Conservation (phyloP, 2,113 vertebrate genomes). For the Siphamia tubifer region DNA sequence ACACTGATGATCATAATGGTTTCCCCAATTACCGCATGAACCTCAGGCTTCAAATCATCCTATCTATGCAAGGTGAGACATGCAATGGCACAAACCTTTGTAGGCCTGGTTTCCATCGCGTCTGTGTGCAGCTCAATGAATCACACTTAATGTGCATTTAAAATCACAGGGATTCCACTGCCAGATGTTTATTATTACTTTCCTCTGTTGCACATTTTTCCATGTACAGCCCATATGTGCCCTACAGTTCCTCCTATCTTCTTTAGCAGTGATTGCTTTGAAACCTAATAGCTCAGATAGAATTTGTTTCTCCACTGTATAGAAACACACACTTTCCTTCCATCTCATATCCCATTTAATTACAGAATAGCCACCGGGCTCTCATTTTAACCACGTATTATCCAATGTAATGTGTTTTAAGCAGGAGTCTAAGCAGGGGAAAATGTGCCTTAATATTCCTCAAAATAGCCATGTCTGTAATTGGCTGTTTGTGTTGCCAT, state of each 20-base stretch:
- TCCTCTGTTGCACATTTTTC: conserved; percentile 14
- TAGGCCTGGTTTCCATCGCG: conserved; percentile 49
- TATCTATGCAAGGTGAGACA: conserved; percentile 68
- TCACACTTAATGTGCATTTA: conserved; percentile 57
- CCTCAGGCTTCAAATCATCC: conserved; percentile 69
- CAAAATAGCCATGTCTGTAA: background rate
- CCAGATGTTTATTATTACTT: conserved; percentile 52
- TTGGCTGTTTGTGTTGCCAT: background rate
- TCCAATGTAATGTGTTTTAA: background rate
- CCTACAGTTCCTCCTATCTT: background rate
- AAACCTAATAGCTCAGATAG: conserved; percentile 5
- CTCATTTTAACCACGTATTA: background rate
- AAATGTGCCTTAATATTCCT: background rate
- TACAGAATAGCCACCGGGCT: background rate
- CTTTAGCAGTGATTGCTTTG: conserved; percentile 13
- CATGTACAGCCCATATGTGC: background rate
- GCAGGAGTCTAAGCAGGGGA: background rate
- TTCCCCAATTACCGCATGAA: conserved; percentile 75
- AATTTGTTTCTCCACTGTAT: background rate
- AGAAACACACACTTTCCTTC: background rate
- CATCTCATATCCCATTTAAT: conserved; percentile 1
- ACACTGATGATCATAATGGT: conserved; percentile 71
- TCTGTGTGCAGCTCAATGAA: conserved; percentile 47
- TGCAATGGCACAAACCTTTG: conserved; percentile 70
- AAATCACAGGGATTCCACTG: conserved; percentile 41